phyloP scores from a whole-genome alignment of 2,113 vertebrate species.

The Salvelinus sp. region DNA sequence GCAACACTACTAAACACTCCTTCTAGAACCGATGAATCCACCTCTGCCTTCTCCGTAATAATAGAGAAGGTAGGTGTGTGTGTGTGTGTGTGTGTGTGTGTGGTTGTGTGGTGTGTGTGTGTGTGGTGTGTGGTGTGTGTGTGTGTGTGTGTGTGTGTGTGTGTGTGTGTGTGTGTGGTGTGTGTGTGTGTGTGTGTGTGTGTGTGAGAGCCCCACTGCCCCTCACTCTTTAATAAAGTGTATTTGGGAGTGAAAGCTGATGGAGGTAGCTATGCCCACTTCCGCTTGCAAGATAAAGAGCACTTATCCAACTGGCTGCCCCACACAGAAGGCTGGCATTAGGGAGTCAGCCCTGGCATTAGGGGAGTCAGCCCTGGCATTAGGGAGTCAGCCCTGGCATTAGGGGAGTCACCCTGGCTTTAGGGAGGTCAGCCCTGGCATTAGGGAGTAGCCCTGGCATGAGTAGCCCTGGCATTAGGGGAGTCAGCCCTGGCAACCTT shows the following conservation, averaged over 20 bases:
- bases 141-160: background rate
- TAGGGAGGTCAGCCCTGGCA: constrained; percentile 22
- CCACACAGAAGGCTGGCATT: constrained; percentile 8
- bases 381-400: constrained; percentile 23
- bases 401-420: constrained; percentile 19
- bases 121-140: background rate
- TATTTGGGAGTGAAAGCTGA: constrained; percentile 15
- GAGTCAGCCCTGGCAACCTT: constrained; percentile 23
- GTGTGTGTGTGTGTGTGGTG: too few species aligned
- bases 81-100: too few species aligned
- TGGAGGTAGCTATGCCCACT: background rate
- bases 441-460: too few species aligned
- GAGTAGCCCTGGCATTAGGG: constrained; percentile 6
- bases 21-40: too few species aligned
- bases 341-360: constrained; percentile 23
- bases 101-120: background rate
- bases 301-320: constrained; percentile 44
- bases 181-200: background rate
- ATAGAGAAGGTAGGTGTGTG: constrained; percentile 5
- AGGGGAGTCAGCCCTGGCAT: constrained; percentile 23
- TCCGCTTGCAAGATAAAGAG: constrained; percentile 29
- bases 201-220: background rate
- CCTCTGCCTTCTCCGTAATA: constrained; percentile 10
- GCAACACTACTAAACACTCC: too few species aligned
- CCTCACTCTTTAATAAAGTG: constrained; percentile 22